These are phyloP conservation scores for Melanostoma mellinum DNA, from an alignment of 2,888 invertebrate genomes.

Conservation along the genomic window DNA sequence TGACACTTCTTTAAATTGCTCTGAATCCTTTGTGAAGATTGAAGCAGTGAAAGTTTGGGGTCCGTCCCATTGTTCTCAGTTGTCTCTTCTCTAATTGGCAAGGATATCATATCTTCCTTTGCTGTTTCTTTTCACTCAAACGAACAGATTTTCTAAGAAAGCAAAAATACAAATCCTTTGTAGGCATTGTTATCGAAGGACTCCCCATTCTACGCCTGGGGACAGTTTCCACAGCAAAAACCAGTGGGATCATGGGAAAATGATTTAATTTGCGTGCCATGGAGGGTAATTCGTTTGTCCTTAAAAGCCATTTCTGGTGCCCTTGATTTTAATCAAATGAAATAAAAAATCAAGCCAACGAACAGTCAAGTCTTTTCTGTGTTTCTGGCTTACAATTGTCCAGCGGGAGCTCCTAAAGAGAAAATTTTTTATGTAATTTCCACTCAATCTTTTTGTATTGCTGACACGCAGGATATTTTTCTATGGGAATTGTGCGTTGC, in stretches of 20 bases:
- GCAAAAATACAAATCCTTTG: neutral
- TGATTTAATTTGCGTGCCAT: slow-evolving; percentile 56
- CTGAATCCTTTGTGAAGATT: slow-evolving; percentile 24
- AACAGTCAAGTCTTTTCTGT: neutral
- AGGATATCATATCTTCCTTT: slow-evolving; percentile 37
- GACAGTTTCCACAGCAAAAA: slow-evolving; percentile 5
- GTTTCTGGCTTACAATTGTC: slow-evolving; percentile 26
- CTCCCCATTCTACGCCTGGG: slow-evolving; percentile 5
- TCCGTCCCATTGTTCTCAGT: slow-evolving; percentile 41
- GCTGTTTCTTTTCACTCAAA: neutral
- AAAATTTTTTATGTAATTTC: slow-evolving; percentile 25
- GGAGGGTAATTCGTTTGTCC: slow-evolving; percentile 61
- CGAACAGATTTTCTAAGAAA: too few relatives aligned
- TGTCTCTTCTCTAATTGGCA: slow-evolving; percentile 56
- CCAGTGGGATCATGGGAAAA: slow-evolving; percentile 12
- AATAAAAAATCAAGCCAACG: slow-evolving; percentile 38
- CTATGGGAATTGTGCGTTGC: slow-evolving; percentile 42
- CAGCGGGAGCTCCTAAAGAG: neutral
- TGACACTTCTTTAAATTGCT: slow-evolving; percentile 7
- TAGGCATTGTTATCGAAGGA: neutral
- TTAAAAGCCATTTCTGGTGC: slow-evolving; percentile 47
- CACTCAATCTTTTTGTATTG: slow-evolving; percentile 38
- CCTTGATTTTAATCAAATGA: slow-evolving; percentile 56
- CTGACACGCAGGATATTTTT: slow-evolving; percentile 64
- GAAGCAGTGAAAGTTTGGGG: slow-evolving; percentile 41